These are phyloP conservation scores for Castor canadensis DNA, from an alignment of 2,113 vertebrate species.

Conservation along the genomic window DNA sequence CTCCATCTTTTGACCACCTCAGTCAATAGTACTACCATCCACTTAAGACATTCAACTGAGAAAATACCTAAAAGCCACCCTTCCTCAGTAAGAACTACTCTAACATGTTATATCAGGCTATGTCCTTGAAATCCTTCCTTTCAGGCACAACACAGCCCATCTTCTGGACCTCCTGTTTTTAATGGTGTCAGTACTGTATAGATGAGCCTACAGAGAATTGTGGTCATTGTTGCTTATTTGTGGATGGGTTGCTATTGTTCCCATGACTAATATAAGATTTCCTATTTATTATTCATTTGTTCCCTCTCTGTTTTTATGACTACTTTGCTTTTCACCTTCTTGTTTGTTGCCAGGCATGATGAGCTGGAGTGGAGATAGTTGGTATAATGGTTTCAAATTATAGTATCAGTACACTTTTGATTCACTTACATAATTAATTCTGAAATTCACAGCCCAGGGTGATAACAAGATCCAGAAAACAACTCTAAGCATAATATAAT, in stretches of 20 bases:
- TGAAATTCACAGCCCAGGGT: slow-evolving; percentile 58
- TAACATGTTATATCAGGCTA: neutral
- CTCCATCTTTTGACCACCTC: neutral
- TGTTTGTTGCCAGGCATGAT: slow-evolving; percentile 36
- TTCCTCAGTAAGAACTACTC: neutral
- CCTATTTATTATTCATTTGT: slow-evolving; percentile 49
- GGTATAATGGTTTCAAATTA: slow-evolving; percentile 65
- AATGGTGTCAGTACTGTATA: neutral
- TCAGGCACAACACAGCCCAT: neutral
- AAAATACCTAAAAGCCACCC: neutral
- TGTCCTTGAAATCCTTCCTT: neutral
- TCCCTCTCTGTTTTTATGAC: slow-evolving; percentile 9
- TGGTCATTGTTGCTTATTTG: neutral
- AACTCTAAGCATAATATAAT: slow-evolving; percentile 37
- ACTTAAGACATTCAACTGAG: neutral
- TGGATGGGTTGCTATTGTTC: neutral
- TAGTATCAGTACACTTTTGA: slow-evolving; percentile 49
- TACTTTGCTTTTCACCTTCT: slow-evolving; percentile 59
- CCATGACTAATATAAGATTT: neutral
- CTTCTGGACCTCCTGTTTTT: neutral
- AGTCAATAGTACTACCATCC: neutral
- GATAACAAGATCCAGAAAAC: slow-evolving; percentile 50
- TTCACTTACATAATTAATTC: slow-evolving; percentile 59
- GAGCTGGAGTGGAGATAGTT: slow-evolving; percentile 43
- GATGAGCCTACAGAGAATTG: neutral